A percentile compares a stretch with the other conserved stretches of the same genome.
phyloP scores from a whole-genome alignment of 2,113 vertebrate genomes.

The Ictalurus punctatus region DNA sequence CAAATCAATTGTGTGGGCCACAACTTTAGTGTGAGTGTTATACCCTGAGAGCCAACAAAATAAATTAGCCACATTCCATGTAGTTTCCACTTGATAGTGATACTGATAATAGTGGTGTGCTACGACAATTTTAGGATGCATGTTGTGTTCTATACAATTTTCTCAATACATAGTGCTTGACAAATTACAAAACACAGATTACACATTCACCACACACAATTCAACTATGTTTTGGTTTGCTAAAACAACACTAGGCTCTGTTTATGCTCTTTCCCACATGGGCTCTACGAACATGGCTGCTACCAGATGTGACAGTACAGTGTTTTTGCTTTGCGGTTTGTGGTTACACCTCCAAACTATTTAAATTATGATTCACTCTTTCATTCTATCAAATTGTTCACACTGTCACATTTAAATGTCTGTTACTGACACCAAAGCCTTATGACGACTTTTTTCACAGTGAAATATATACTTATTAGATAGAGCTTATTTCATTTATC shows the following conservation, averaged over 20 bases:
- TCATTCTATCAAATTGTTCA: not conserved
- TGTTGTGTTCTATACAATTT: not conserved
- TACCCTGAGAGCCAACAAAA: not conserved
- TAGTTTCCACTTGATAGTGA: conserved; percentile 33
- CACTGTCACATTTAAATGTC: not conserved
- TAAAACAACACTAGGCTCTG: not conserved
- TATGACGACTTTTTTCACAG: conserved; percentile 1
- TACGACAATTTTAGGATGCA: not conserved
- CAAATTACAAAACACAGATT: not conserved
- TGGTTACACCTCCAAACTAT: not conserved
- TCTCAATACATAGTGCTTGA: not conserved
- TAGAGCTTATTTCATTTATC: not conserved
- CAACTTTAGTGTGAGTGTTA: conserved; percentile 13
- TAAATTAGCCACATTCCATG: conserved; percentile 31
- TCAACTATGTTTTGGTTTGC: conserved; percentile 14
- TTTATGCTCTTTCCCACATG: conserved; percentile 1
- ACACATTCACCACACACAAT: not conserved
- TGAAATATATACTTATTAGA: not conserved
- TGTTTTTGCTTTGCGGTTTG: not conserved
- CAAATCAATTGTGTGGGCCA: conserved; percentile 40
- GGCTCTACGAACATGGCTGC: not conserved
- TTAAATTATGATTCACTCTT: not conserved
- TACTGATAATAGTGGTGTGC: conserved; percentile 35
- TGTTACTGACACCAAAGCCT: not conserved
- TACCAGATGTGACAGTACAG: not conserved